Percentiles rank a stretch among this genome's conserved stretches.
Evolutionary conservation across 2,797 vertebrate species (phyloP).

Genomic region (Chromobotia macracanthus): DNA sequence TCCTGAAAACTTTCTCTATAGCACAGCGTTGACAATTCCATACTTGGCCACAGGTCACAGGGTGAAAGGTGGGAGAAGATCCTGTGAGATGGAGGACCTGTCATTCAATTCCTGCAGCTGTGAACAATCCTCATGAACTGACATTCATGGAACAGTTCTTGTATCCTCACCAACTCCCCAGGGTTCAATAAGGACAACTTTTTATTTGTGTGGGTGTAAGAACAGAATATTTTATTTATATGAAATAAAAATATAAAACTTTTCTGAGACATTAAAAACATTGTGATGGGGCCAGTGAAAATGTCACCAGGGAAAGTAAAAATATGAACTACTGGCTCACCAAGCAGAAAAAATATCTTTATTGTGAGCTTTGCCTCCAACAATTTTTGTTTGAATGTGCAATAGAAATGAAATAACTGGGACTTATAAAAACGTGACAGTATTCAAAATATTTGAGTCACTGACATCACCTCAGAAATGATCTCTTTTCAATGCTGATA

Average conservation of each 20-base stretch:
- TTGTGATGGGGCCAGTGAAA: background rate
- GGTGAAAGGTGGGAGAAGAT: background rate
- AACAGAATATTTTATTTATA: no score
- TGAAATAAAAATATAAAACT: background rate
- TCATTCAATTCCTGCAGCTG: constrained; percentile 3
- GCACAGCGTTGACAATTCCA: background rate
- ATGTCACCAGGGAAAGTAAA: background rate
- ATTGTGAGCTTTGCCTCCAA: background rate
- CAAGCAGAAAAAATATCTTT: constrained; percentile 1
- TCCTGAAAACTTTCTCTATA: background rate
- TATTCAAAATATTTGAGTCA: background rate
- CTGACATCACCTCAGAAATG: background rate
- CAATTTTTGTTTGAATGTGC: background rate
- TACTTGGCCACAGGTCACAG: constrained; percentile 1
- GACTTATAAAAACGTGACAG: background rate
- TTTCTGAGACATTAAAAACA: background rate
- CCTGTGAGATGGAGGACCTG: background rate
- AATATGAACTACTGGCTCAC: background rate
- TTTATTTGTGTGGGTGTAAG: no score
- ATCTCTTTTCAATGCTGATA: background rate
- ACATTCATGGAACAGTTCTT: background rate
- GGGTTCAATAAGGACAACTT: background rate
- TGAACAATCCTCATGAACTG: background rate
- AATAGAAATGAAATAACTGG: background rate
- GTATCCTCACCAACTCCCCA: background rate